phyloP scores from a whole-genome alignment of 1,140 invertebrate species.

The Wiebesia pumilae region DNA sequence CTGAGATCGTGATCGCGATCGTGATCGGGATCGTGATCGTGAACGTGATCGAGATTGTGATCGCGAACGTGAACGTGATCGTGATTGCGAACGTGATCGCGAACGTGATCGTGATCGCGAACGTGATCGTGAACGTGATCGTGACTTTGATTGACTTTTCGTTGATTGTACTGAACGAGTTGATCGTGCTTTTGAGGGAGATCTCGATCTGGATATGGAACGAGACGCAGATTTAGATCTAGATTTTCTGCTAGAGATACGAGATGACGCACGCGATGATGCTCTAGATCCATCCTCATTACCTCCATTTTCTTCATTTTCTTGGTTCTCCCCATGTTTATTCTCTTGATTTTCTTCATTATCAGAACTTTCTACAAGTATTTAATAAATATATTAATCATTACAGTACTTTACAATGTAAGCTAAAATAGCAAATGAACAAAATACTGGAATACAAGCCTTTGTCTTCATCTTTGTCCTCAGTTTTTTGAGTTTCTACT shows the following conservation, averaged over 20 bases:
- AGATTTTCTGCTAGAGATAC: conserved; percentile 59
- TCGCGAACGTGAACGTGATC: conserved; percentile 52
- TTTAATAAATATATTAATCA: neutral
- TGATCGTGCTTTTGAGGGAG: conserved; percentile 58
- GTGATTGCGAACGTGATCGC: conserved; percentile 55
- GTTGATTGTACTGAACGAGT: conserved; percentile 58
- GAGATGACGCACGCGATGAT: conserved; percentile 62
- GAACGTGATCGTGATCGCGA: conserved; percentile 58
- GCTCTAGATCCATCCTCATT: conserved; percentile 63
- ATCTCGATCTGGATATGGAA: conserved; percentile 57
- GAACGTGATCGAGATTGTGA: conserved; percentile 67
- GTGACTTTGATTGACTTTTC: conserved; percentile 63
- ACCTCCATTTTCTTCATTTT: conserved; percentile 49
- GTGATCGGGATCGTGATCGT: conserved; percentile 60
- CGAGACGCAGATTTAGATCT: conserved; percentile 54
- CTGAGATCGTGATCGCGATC: conserved; percentile 56
- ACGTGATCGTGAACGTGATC: conserved; percentile 55
- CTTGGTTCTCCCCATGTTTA: conserved; percentile 61
- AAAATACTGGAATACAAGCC: conserved; percentile 49
- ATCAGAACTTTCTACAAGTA: conserved; percentile 51
- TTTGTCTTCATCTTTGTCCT: conserved; percentile 67
- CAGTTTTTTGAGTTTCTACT: conserved; percentile 63
- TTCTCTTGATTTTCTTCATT: conserved; percentile 51
- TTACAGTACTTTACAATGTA: neutral
- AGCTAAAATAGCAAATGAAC: neutral